These are phyloP conservation scores for Dinomys branickii DNA, from an alignment of 2,113 vertebrate species.

Conservation along the genomic window DNA sequence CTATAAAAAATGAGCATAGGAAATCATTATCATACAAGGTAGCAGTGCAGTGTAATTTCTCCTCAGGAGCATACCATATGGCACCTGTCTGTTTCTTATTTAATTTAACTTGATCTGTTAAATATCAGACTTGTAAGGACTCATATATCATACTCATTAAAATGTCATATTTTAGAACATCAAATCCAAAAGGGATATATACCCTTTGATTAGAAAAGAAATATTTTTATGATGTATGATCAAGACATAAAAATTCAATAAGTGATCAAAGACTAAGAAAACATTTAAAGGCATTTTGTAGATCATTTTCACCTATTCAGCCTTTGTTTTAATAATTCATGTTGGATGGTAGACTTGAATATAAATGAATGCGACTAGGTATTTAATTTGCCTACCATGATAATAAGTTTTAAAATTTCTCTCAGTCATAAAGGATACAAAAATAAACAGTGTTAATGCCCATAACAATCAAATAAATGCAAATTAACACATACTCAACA, in stretches of 20 bases:
- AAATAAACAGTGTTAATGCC: neutral
- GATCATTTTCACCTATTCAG: neutral
- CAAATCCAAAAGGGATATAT: neutral
- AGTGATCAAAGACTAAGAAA: conserved; percentile 16
- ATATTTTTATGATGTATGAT: neutral
- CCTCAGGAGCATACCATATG: conserved; percentile 63
- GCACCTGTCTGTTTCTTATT: conserved; percentile 70
- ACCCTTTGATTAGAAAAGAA: conserved; percentile 45
- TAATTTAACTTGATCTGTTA: conserved; percentile 73
- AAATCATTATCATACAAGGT: conserved; percentile 64
- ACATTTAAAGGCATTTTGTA: conserved; percentile 17
- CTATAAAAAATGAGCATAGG: conserved; percentile 50
- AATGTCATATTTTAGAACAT: conserved; percentile 56
- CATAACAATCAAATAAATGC: neutral
- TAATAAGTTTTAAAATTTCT: neutral
- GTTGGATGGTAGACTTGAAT: neutral
- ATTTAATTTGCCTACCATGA: neutral
- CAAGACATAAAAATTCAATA: conserved; percentile 42
- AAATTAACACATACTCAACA: neutral
- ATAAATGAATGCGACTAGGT: neutral
- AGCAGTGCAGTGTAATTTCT: conserved; percentile 60
- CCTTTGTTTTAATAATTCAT: conserved; percentile 26
- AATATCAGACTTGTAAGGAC: conserved; percentile 65
- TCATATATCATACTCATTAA: conserved; percentile 68
- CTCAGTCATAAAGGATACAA: neutral